These are phyloP conservation scores for Myioborus miniatus DNA, from an alignment of 2,797 vertebrate species.

Conservation along the genomic window DNA sequence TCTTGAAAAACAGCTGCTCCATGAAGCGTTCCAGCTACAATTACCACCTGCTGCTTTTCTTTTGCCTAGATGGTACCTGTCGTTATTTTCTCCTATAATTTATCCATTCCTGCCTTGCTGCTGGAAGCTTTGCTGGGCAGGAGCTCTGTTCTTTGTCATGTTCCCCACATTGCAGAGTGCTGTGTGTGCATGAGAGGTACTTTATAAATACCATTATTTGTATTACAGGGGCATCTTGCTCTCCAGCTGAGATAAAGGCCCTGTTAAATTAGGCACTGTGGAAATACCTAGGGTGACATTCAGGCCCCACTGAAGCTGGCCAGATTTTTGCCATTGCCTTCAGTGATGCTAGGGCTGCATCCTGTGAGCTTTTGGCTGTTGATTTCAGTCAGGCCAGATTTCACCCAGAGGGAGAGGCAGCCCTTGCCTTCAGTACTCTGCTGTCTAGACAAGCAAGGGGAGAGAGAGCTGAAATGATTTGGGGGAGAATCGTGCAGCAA, in stretches of 20 bases:
- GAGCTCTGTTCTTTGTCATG: constrained; percentile 11
- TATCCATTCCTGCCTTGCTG: constrained; percentile 31
- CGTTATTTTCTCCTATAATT: constrained; percentile 39
- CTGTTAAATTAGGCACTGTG: neutral
- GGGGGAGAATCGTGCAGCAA: neutral
- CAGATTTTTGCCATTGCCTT: neutral
- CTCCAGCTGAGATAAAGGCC: constrained; percentile 18
- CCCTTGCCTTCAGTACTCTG: neutral
- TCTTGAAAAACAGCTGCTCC: constrained; percentile 57
- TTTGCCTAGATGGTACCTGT: constrained; percentile 32
- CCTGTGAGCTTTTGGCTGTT: neutral
- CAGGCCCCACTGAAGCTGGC: neutral
- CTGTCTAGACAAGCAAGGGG: constrained; percentile 4
- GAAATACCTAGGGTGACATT: constrained; percentile 14
- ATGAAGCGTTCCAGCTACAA: constrained; percentile 2
- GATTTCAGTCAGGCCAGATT: constrained; percentile 28
- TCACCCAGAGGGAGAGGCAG: constrained; percentile 17
- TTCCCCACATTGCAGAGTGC: neutral
- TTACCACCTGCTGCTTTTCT: constrained; percentile 37
- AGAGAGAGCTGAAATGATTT: neutral
- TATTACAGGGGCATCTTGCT: neutral
- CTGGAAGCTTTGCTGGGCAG: constrained; percentile 45
- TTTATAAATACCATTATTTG: constrained; percentile 39
- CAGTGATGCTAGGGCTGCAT: neutral
- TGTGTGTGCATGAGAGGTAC: neutral